Base-by-base conservation (phyloP, 2,797 vertebrate genomes). In the Jordanella pulchra region DNA sequence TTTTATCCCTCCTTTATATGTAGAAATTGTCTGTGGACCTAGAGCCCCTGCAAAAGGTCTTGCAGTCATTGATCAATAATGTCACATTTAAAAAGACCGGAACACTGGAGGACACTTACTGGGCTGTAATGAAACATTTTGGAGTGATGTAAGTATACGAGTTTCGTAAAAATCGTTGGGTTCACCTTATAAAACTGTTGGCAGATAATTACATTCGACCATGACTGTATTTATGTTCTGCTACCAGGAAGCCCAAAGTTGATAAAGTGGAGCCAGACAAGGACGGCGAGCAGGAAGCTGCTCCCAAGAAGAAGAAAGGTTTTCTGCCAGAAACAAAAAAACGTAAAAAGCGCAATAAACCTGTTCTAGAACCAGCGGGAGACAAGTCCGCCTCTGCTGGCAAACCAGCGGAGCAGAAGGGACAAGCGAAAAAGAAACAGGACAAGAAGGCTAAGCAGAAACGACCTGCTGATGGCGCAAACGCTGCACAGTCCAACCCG, bases 291-390 rank as follows among this genome's bases (percentile, higher is more conserved):
- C 79, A 83, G 30, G 72, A 80, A 64, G 65, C 39, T 23, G 45
- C 42, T 3, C 60, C 72, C 63, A 89, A 93, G 75, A 98, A 96
- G 92, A 97, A 95, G 78, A 97, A 97, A 65, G 97, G 97, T 0
- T 97, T 97, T 72, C 91, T 99, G 25, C 97, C 97, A 0, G 97
- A 97, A 75, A 95, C 91, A 1, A 99, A 99, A 58, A 97, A 96
- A 75, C 95, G 96, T 18, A 97, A 94, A 76, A 97, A 95, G 58
- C 95, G 92, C 17, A 94, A 91, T 55, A 93, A 87, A 7, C 87
- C 85, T 65, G 69, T 84, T 76, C 47, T 89, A 65, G 86, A 92
- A 85, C 45, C 82, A 0, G 69, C 82, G 4, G 32, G 39, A 0
- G 67, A 66, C 55, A 10, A 51, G 12, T 23, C 75, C 2, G 28